Evolutionary conservation across 2,797 vertebrate genomes (phyloP).

Genomic region (Loriculus beryllinus): DNA sequence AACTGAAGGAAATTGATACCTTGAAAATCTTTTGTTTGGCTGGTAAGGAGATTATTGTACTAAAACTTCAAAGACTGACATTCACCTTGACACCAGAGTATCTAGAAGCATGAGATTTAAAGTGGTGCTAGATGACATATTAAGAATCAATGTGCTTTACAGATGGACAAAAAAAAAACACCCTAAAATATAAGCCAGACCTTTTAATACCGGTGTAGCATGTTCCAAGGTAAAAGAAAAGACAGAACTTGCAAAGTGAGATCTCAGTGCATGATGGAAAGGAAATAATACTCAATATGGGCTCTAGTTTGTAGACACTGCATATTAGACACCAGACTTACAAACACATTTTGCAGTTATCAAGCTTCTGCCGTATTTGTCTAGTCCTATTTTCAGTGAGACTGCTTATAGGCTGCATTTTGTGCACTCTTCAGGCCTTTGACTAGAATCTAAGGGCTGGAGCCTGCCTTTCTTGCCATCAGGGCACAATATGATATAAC

Average conservation of each 20-base stretch:
- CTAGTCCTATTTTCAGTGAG: not conserved
- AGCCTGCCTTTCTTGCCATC: not conserved
- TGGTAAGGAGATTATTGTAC: not conserved
- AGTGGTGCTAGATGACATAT: not conserved
- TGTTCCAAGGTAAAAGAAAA: not conserved
- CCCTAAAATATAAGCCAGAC: not conserved
- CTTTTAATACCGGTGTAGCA: not conserved
- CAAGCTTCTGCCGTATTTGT: not conserved
- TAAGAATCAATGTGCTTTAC: not conserved
- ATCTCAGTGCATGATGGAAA: not conserved
- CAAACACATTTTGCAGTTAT: not conserved
- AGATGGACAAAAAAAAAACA: not conserved
- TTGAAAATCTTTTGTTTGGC: not conserved
- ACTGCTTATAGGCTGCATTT: not conserved
- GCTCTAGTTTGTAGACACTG: not conserved
- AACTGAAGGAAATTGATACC: not conserved
- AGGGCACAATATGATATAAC: not conserved
- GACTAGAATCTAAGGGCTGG: not conserved
- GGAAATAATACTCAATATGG: not conserved
- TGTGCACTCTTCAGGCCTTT: not conserved
- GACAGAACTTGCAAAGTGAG: not conserved
- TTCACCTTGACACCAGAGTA: not conserved
- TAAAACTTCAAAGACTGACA: slow-evolving; percentile 22
- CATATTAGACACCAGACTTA: not conserved
- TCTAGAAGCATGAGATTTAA: not conserved